Percentiles rank a stretch among this genome's conserved stretches.
Conservation (phyloP, 2,113 vertebrate genomes). For the Casuarius casuarius region DNA sequence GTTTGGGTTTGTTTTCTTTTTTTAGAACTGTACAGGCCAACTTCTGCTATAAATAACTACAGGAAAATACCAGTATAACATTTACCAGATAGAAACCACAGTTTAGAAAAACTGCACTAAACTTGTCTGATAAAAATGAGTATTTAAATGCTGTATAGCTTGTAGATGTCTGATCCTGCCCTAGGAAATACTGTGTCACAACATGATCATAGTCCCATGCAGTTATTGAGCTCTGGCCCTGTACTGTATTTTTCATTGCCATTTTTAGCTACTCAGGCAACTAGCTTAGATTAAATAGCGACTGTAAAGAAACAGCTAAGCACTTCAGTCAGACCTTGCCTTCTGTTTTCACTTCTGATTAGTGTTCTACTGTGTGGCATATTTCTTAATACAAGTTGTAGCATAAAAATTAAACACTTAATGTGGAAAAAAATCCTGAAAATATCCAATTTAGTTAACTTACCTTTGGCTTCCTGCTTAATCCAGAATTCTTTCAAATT, state of each 20-base stretch:
- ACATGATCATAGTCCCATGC: not conserved
- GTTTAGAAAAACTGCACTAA: not conserved
- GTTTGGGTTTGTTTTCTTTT: not conserved
- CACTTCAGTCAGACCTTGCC: not conserved
- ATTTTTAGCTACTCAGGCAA: not conserved
- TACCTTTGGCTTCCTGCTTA: conserved; percentile 86
- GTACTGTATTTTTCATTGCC: not conserved
- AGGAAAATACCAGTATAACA: not conserved
- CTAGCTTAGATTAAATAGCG: not conserved
- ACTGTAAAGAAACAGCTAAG: not conserved
- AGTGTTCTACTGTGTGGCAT: not conserved
- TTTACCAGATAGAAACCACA: not conserved
- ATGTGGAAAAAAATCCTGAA: not conserved
- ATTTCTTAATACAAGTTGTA: not conserved
- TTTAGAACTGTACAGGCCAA: not conserved
- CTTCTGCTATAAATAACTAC: conserved; percentile 7
- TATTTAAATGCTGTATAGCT: not conserved
- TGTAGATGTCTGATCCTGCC: not conserved
- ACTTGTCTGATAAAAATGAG: not conserved
- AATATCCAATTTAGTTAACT: not conserved
- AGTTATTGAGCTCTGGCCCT: not conserved
- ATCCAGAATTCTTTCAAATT: conserved; percentile 85
- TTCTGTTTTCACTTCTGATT: not conserved
- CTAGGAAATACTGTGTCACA: not conserved
- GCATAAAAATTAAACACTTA: not conserved